Evolutionary conservation across 1,140 invertebrate genomes (phyloP).

Genomic region (Drosophila sucinea): DNA sequence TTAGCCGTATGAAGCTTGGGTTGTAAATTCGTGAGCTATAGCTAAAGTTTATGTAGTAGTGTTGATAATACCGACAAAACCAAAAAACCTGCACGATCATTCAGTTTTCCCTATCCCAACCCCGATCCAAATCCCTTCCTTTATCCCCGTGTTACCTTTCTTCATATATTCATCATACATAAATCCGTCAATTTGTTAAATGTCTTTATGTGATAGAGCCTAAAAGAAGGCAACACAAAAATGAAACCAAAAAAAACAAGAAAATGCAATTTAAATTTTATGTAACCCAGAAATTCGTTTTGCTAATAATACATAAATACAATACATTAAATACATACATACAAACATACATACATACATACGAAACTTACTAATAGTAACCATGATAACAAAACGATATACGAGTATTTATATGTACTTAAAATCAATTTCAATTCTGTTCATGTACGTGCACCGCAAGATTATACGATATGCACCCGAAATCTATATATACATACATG

Average conservation of each 20-base stretch:
- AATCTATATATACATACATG: slow-evolving; percentile 2
- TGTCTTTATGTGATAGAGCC: slow-evolving; percentile 11
- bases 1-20: slow-evolving; percentile 13
- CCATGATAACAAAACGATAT: not conserved
- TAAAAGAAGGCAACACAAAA: not conserved
- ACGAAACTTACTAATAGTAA: not conserved
- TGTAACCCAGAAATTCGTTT: slow-evolving; percentile 10
- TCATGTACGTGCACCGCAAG: slow-evolving; percentile 14
- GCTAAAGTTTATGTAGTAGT: not conserved
- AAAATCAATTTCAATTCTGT: slow-evolving; percentile 7
- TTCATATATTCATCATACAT: not conserved
- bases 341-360: not conserved
- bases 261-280: not conserved
- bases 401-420: not conserved
- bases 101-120: no score
- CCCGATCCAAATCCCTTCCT: no score
- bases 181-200: slow-evolving; percentile 4
- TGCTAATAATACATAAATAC: slow-evolving; percentile 3
- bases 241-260: not conserved
- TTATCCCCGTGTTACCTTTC: no score
- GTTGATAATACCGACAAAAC: not conserved
- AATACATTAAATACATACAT: not conserved
- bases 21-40: slow-evolving; percentile 7
- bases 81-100: no score
- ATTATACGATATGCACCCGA: slow-evolving; percentile 8